These are phyloP conservation scores for Schizopygopsis pylzovi DNA, from an alignment of 2,797 vertebrate genomes.

Conservation along the genomic window DNA sequence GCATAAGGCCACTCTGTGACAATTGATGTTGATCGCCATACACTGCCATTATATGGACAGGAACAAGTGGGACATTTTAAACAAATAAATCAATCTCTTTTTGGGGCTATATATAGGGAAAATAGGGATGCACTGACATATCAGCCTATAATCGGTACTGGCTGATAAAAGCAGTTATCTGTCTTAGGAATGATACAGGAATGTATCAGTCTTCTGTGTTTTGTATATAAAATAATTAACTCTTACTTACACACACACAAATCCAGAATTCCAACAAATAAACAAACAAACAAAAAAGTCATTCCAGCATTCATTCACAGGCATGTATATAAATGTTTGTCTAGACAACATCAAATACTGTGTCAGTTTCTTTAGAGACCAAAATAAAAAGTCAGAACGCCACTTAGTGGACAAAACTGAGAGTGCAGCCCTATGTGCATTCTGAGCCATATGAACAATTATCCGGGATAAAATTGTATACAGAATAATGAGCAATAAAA, in stretches of 20 bases:
- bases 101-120: neutral
- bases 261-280: neutral
- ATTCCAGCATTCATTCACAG: no score
- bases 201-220: no score
- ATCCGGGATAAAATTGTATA: neutral
- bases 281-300: neutral
- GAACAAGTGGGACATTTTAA: no score
- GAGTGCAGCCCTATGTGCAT: neutral
- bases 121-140: neutral
- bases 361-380: neutral
- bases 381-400: neutral
- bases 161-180: no score
- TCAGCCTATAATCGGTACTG: no score
- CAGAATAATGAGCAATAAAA: neutral
- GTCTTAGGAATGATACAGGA: no score
- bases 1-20: no score
- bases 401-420: conserved; percentile 50
- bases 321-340: neutral
- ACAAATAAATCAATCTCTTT: no score
- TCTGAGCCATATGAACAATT: neutral
- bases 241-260: neutral
- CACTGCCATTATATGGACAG: no score
- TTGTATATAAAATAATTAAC: neutral
- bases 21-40: no score
- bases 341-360: neutral